Evolutionary conservation across 2,888 invertebrate genomes (phyloP), one percentile per base, ranked within the genome.

Genomic region (Caenorhabditis panamensis): DNA sequence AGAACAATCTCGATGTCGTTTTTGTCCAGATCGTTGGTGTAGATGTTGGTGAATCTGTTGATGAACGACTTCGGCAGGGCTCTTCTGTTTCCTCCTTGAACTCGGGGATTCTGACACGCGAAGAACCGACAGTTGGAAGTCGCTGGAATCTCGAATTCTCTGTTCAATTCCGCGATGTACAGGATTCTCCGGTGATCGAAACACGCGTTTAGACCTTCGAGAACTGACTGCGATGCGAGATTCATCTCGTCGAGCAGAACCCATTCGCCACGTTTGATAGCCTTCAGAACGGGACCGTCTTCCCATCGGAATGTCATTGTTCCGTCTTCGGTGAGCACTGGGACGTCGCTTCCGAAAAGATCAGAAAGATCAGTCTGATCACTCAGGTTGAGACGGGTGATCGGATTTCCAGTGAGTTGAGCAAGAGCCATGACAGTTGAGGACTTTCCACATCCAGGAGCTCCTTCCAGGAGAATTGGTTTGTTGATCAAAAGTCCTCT

Each of bases 281-380:
- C 99, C 76, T 94, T 94, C 49, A 99, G 92, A 79, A 99, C 94
- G 0, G 97, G 97, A 0, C 99, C 99, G 92, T 99, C 97, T 89
- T 95, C 94, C 95, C 99, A 99, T 1, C 94, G 94, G 92, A 99
- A 99, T 0, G 97, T 97, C 18, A 94, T 94, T 61, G 92, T 72
- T 5, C 94, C 95, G n/a, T 91, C 90, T 2, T 89, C 91, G 71
- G 95, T 95, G 92, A 97, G 96, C 0, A 96, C 94, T 0, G 99
- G 99, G 58, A 99, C 92, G 93, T 99, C 99, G 2, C 97, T 95
- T 26, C 99, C 99, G 92, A 99, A 99, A 53, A 99, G 93, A 92
- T 99, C 99, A 13, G 96, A 95, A 66, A 99, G 94, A 92, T 99
- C 99, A 44, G 99, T 99, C 92, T 99, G 99, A 90, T 99, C 99